A percentile compares a stretch with the other conserved stretches of the same genome.
phyloP scores from a whole-genome alignment of 2,797 vertebrate genomes.

The Agapornis canus region DNA sequence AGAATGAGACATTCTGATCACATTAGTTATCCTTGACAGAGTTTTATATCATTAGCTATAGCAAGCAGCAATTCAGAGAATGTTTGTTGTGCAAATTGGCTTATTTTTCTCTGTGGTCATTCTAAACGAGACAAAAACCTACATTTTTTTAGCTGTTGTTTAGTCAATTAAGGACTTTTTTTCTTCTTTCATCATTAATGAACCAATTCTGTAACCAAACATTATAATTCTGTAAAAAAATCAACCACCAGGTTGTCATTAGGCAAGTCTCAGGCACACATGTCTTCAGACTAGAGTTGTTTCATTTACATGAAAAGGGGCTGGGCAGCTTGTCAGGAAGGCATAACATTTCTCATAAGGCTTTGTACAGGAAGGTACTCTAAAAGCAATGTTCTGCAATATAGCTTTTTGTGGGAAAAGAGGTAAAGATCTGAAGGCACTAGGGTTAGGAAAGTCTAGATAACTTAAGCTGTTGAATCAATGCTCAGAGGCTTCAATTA shows the following conservation, averaged over 20 bases:
- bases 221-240: not conserved
- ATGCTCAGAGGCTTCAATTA: not conserved
- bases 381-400: not conserved
- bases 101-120: not conserved
- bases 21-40: not conserved
- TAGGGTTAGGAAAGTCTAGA: not conserved
- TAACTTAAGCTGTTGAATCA: not conserved
- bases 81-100: not conserved
- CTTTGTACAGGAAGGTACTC: not conserved
- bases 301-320: not conserved
- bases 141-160: not conserved
- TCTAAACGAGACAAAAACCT: accelerated
- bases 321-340: not conserved
- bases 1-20: not conserved
- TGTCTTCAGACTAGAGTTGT: not conserved
- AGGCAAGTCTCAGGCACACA: not conserved
- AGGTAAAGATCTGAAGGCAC: not conserved
- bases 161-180: not conserved
- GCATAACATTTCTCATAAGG: not conserved
- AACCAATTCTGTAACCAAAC: not conserved
- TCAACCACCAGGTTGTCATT: not conserved
- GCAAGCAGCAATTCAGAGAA: not conserved
- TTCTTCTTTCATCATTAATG: not conserved
- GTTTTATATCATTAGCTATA: not conserved
- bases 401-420: not conserved